Base-by-base conservation (phyloP, 2,113 vertebrate species). In the Charadrius vociferus region DNA sequence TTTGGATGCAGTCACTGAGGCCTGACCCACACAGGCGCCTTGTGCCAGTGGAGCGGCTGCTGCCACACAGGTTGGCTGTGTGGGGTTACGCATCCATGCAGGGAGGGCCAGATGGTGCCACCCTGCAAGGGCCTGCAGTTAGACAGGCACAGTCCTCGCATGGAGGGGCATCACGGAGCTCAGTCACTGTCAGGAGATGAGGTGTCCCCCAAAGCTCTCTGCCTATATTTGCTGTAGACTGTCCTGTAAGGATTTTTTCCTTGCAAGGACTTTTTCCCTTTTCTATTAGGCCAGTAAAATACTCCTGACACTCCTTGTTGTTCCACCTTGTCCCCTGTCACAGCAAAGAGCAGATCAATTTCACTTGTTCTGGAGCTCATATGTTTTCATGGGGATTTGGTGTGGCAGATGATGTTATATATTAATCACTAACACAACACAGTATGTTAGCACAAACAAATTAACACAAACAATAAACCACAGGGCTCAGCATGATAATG, bases 11-110 rank as follows among this genome's bases (percentile, higher is more conserved):
- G 70, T 19, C 1, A 1, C 77, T 52, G 75, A 43, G n/a, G 67
- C 52, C 71, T 43, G 83, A 88, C 30, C 92, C 81, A n/a, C 34
- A 14, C 13, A 29, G 72, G 49, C 3, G 0, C 36, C 0, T 4
- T 34, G 61, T 0, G 2, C 55, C 0, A 2, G 50, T 1, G 0
- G 73, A 52, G 73, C 19, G 0, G 1, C 73, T 53, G 29, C 6
- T 6, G 62, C 56, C 3, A 0, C 1, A 6, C 70, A 37, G 43
- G 39, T 24, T 52, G 53, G 73, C 34, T 87, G n/a, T 6, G 36
- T 2, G 15, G 3, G n/a, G 27, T 32, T 58, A 66, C 2, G 4
- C 49, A 74, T 52, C 37, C 78, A 36, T 1, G 5, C 4, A 14
- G 18, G 1, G 22, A 29, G 8, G 10, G 10, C 21, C 56, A 19